Base-by-base conservation (phyloP, 2,797 vertebrate genomes). In the Poeciliopsis gracilis region DNA sequence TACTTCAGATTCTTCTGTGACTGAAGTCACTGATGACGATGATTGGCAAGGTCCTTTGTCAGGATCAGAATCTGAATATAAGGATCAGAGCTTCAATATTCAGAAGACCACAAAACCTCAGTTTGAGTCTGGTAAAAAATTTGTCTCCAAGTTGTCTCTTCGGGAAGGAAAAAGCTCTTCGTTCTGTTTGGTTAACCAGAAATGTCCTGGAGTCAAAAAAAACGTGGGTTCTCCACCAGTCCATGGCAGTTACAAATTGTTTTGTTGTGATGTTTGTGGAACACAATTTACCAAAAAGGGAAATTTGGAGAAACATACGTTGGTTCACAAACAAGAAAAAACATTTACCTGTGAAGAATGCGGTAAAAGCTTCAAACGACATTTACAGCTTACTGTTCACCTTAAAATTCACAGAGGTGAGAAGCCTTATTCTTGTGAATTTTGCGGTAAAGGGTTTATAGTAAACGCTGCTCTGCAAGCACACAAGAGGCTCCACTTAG, bases 11-110 rank as follows among this genome's bases (percentile, higher is more conserved):
- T 66, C 71, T 53, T 76, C 69, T 0, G 69, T 61, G 36, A 81
- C 74, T 72, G 79, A 81, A 72, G 69, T 77, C 20, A 81, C 74
- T 72, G 59, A 76, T 0, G 74, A 80, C 0, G 30, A 81, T 72
- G 70, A 70, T 43, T 75, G 79, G 74, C 38, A 38, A 61, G 51
- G 41, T 61, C 75, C 33, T 45, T 30, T 75, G 41, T 76, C 15
- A 55, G 25, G 25, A 55, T n/a, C 20, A 53, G 20, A 55, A n/a
- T 2, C 57, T 30, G 9, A 57, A 12, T n/a, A 57, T n/a, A 57
- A 51, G 20, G 20, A 51, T 8, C 46, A 18, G 46, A 23, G 49
- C 12, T 9, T 55, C 23, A n/a, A 55, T n/a, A 55, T 10, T 55
- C 53, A 25, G 53, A 25, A 55, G 53, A 55, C 23, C 53, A n/a